These are phyloP conservation scores for Ephydatia muelleri DNA, from an alignment of 37 sponge, comb jelly and placozoan genomes.

Conservation along the genomic window DNA sequence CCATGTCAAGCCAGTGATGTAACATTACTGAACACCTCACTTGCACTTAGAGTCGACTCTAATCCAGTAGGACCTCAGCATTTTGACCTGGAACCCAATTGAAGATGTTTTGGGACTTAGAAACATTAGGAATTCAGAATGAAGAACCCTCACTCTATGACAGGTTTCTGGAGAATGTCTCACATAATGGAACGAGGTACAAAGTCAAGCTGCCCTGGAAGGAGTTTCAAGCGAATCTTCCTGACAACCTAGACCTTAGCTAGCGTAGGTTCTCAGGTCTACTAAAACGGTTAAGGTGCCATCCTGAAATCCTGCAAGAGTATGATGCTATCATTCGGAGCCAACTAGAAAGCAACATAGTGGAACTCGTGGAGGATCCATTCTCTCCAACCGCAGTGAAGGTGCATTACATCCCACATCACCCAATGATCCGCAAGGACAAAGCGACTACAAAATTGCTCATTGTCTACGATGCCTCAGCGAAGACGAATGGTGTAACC, in stretches of 20 bases:
- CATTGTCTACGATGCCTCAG: conserved; percentile 32
- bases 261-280: conserved; percentile 9
- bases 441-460: conserved; percentile 8
- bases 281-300: conserved; percentile 20
- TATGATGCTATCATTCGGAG: conserved; percentile 32
- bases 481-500: conserved; percentile 6
- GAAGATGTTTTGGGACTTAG: conserved; percentile 30
- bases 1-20: too few species aligned
- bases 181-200: conserved; percentile 23
- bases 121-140: conserved; percentile 21
- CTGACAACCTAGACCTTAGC: conserved; percentile 33
- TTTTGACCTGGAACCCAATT: neutral
- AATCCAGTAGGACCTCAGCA: neutral
- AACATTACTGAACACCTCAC: conserved; percentile 6
- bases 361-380: conserved; percentile 34
- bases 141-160: conserved; percentile 1
- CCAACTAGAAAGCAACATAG: conserved; percentile 21
- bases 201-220: conserved; percentile 47
- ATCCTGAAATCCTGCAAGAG: conserved; percentile 26
- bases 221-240: conserved; percentile 36
- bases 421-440: conserved; percentile 19
- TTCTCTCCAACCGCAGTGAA: neutral
- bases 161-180: conserved; percentile 17
- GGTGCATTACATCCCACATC: conserved; percentile 44
- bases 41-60: neutral